A percentile compares a stretch with the other conserved stretches of the same genome.
These are phyloP conservation scores for Botrylloides violaceus DNA, from an alignment of 23 tunicate species.

Conservation along the genomic window DNA sequence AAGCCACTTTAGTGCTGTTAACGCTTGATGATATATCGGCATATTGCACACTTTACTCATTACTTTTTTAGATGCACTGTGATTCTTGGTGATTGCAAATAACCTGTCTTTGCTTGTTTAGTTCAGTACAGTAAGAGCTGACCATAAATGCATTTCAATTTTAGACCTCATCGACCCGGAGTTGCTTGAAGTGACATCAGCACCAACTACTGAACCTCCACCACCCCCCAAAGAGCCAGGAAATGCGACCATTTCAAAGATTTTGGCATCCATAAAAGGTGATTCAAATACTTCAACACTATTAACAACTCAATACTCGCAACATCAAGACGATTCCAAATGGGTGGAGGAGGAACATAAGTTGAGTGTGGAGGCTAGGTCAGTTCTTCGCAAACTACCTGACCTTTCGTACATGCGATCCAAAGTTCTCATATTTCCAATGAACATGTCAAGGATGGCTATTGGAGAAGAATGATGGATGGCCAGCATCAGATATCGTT, in stretches of 20 bases:
- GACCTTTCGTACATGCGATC: slow-evolving; percentile 77
- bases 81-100: too few species aligned
- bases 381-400: slow-evolving; percentile 41
- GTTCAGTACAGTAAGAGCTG: too few species aligned
- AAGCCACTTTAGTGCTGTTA: too few species aligned
- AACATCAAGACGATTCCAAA: background rate
- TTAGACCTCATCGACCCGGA: slow-evolving; percentile 70
- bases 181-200: slow-evolving; percentile 58
- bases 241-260: slow-evolving; percentile 31
- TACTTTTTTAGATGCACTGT: too few species aligned
- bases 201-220: slow-evolving; percentile 40
- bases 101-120: too few species aligned
- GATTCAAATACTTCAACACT: background rate
- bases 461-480: slow-evolving; percentile 19
- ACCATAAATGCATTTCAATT: too few species aligned
- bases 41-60: too few species aligned
- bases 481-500: background rate
- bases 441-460: slow-evolving; percentile 13
- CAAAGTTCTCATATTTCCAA: slow-evolving; percentile 55
- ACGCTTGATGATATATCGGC: too few species aligned
- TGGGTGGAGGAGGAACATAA: slow-evolving; percentile 40
- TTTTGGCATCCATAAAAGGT: slow-evolving; percentile 58
- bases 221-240: slow-evolving; percentile 21
- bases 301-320: background rate
- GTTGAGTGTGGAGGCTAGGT: slow-evolving; percentile 30